Conservation (phyloP, 2,113 vertebrate genomes). For the Zingel zingel region DNA sequence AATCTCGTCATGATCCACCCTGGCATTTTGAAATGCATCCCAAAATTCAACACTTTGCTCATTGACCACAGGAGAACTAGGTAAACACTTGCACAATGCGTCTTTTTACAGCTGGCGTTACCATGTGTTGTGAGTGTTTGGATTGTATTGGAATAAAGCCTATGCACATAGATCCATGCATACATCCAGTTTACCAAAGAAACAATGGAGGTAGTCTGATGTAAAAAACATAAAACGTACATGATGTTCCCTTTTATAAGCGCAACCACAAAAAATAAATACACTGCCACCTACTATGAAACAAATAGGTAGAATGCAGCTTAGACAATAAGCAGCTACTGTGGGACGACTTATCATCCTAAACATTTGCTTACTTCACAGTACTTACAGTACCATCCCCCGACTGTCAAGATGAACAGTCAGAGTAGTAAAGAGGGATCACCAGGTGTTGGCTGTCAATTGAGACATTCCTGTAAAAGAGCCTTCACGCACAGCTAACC, state of each 20-base stretch:
- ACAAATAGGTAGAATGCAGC: background rate
- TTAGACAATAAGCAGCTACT: background rate
- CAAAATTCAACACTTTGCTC: conserved; percentile 48
- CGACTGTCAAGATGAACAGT: background rate
- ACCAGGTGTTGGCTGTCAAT: conserved; percentile 29
- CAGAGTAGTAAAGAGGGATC: no score
- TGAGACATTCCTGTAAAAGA: conserved; percentile 4
- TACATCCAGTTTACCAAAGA: conserved; percentile 26
- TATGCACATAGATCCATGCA: conserved; percentile 38
- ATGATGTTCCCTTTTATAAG: background rate
- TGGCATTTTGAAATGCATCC: conserved; percentile 34
- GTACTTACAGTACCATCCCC: no score
- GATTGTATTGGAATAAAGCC: conserved; percentile 44
- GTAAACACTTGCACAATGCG: conserved; percentile 53
- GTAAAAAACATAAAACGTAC: background rate
- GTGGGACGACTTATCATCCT: background rate
- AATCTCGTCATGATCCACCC: conserved; percentile 1
- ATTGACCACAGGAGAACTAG: conserved; percentile 25
- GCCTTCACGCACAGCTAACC: conserved; percentile 1
- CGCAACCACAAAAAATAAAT: background rate
- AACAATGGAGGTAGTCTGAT: background rate
- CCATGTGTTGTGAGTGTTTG: conserved; percentile 27
- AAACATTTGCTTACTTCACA: conserved; percentile 2
- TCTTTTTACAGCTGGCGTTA: conserved; percentile 44
- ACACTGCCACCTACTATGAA: background rate